phyloP scores from a whole-genome alignment of 1,140 invertebrate species.

The Orius laevigatus region DNA sequence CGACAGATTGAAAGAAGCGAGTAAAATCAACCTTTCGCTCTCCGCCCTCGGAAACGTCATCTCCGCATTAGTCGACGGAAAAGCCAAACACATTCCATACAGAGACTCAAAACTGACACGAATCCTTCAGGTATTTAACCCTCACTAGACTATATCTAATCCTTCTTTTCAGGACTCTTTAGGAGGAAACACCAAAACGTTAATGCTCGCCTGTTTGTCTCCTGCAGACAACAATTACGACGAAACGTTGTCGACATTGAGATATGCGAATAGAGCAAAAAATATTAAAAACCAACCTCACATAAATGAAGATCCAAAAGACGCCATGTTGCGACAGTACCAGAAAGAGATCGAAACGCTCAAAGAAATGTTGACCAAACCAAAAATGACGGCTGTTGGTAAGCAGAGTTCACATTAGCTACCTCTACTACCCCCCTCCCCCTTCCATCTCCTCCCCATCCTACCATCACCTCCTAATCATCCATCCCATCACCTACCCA shows the following conservation, averaged over 20 bases:
- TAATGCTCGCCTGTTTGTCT: conserved; percentile 88
- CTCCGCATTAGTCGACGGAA: conserved; percentile 76
- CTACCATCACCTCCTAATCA: no score
- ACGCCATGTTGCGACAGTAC: conserved; percentile 72
- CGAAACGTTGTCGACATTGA: conserved; percentile 74
- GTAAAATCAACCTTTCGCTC: conserved; percentile 87
- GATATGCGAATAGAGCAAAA: conserved; percentile 80
- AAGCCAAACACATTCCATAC: conserved; percentile 84
- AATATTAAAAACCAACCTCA: conserved; percentile 86
- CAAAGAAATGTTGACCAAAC: conserved; percentile 42
- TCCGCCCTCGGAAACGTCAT: conserved; percentile 91
- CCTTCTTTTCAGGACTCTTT: conserved; percentile 53
- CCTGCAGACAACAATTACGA: conserved; percentile 80
- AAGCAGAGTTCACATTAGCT: neutral
- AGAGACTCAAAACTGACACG: conserved; percentile 86
- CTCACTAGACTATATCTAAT: neutral
- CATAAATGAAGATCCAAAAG: conserved; percentile 90
- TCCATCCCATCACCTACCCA: no score
- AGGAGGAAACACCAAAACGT: conserved; percentile 83
- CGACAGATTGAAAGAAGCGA: conserved; percentile 80
- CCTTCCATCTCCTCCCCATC: neutral
- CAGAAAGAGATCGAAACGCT: conserved; percentile 71
- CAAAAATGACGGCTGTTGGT: conserved; percentile 13
- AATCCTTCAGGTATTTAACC: conserved; percentile 48
- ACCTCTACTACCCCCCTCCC: neutral